Conservation (phyloP, 2,888 invertebrate species). For the Scrobipalpa atriplicella region DNA sequence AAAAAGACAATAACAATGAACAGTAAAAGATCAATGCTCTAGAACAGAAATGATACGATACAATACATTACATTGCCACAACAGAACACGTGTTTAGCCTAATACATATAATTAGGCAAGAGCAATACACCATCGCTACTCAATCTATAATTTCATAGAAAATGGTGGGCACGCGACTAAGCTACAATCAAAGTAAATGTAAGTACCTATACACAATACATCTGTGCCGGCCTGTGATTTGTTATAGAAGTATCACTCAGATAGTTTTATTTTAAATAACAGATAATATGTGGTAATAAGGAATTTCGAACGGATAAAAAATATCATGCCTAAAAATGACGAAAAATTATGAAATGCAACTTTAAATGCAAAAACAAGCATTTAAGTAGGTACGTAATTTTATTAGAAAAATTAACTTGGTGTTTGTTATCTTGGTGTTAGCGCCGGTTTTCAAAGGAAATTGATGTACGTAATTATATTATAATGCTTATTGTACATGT, state of each 20-base stretch:
- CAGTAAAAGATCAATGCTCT: conserved; percentile 2
- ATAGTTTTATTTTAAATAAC: background rate
- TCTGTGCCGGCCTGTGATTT: conserved; percentile 28
- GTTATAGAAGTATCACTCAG: conserved; percentile 8
- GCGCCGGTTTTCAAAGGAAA: too few species aligned
- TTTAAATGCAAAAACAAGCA: too few species aligned
- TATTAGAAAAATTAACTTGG: too few species aligned
- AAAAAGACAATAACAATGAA: background rate
- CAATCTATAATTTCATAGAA: conserved; percentile 51
- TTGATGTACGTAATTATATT: too few species aligned
- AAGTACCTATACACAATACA: conserved; percentile 44
- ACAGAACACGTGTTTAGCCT: conserved; percentile 62
- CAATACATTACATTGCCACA: background rate
- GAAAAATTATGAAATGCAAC: too few species aligned
- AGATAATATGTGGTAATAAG: background rate
- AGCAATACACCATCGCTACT: conserved; percentile 39
- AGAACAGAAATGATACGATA: conserved; percentile 41
- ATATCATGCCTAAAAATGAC: too few species aligned
- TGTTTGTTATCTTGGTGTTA: too few species aligned
- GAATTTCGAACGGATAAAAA: too few species aligned
- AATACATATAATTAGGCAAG: conserved; percentile 69
- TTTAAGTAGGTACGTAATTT: too few species aligned
- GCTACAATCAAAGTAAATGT: conserved; percentile 18
- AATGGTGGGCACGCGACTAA: conserved; percentile 61
- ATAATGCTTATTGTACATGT: too few species aligned